Evolutionary conservation across 2,113 vertebrate species (phyloP), one percentile per base, ranked within the genome.

Genomic region (Gavia stellata): DNA sequence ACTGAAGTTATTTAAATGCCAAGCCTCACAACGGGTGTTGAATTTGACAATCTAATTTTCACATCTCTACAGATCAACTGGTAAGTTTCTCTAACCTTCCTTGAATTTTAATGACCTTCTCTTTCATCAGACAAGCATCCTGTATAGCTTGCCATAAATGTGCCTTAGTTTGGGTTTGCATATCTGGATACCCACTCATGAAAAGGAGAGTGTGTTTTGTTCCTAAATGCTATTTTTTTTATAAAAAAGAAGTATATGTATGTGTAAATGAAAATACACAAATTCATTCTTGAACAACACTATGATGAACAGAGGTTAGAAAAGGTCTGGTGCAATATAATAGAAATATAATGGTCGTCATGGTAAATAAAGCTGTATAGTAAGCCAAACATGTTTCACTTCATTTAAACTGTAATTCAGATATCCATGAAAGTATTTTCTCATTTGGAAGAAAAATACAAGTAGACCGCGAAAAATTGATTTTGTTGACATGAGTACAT

Each of bases 321-420:
- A 94, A 90, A 66, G 66, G 34, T 82, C 53, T 94, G 58, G 7
- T 86, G 42, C 66, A 90, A 19, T 70, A 80, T 70, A 90, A 94
- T 7, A 86, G 66, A 91, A 96, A 96, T 80, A 24, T 26, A 88
- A 14, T 90, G 26, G 94, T 97, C 97, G 91, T 92, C 96, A 97
- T 81, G 89, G 92, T 93, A 90, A 97, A 90, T 87, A 93, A 88
- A 95, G 65, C 47, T 6, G 17, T 71, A n/a, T 14, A 92, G 38
- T 63, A 81, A 91, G 58, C 26, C 34, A 59, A 96, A 81, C 12
- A 36, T 16, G 17, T 81, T 97, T 96, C 49, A 38, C 90, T 94
- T 96, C 86, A 47, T 95, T 96, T 94, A 77, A 92, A 70, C 34
- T 86, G 73, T 59, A 86, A 93, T 73, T 89, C 65, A 83, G 49